Percentiles rank a stretch among this genome's conserved stretches.
phyloP scores from a whole-genome alignment of 2,888 invertebrate genomes.

The Papilio elwesi region DNA sequence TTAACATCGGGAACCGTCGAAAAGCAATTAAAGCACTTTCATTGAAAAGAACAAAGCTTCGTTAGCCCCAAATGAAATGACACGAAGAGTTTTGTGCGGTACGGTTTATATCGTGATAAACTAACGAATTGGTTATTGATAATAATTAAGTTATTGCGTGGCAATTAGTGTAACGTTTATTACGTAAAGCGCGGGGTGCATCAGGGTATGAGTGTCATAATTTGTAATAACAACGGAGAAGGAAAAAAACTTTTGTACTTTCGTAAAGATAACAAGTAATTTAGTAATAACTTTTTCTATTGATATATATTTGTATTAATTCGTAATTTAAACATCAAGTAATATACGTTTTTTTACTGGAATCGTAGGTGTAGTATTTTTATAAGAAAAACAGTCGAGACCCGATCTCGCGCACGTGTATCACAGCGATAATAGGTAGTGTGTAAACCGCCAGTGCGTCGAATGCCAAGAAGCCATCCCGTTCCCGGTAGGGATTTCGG shows the following conservation, averaged over 20 bases:
- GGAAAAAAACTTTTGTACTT: slow-evolving; percentile 75
- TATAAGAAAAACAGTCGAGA: slow-evolving; percentile 70
- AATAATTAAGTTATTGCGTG: slow-evolving; percentile 80
- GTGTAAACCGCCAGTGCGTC: slow-evolving; percentile 64
- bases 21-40: slow-evolving; percentile 24
- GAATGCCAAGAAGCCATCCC: slow-evolving; percentile 64
- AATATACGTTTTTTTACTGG: slow-evolving; percentile 81
- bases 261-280: slow-evolving; percentile 77
- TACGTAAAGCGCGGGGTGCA: slow-evolving; percentile 81
- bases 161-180: slow-evolving; percentile 76
- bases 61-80: slow-evolving; percentile 38
- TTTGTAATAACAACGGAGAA: slow-evolving; percentile 67
- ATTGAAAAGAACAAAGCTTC: slow-evolving; percentile 26
- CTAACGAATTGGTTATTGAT: slow-evolving; percentile 81
- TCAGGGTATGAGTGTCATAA: slow-evolving; percentile 85
- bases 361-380: slow-evolving; percentile 81
- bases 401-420: slow-evolving; percentile 75
- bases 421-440: slow-evolving; percentile 83
- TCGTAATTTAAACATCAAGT: slow-evolving; percentile 75
- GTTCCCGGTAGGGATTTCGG: slow-evolving; percentile 39
- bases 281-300: slow-evolving; percentile 78
- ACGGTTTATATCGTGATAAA: slow-evolving; percentile 67
- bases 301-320: slow-evolving; percentile 69
- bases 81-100: slow-evolving; percentile 41
- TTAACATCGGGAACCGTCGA: slow-evolving; percentile 14